Evolutionary conservation across 2,888 invertebrate genomes (phyloP).

Genomic region (Dynastes hyllus): DNA sequence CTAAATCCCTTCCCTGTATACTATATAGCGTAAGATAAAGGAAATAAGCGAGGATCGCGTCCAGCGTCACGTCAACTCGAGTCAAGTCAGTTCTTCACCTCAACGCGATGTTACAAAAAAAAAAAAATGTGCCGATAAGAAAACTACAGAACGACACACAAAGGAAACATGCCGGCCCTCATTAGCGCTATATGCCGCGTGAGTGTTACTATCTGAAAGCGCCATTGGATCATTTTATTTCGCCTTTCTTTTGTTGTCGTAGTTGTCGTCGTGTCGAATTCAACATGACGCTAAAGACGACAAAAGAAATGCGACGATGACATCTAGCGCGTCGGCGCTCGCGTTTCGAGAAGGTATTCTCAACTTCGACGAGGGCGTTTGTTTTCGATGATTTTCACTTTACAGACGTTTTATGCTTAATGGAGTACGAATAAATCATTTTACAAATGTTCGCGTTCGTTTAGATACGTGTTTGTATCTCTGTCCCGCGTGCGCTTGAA

Average conservation of each 20-base stretch:
- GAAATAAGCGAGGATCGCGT: not conserved
- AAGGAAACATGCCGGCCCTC: conserved; percentile 13
- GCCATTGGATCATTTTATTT: conserved; percentile 9
- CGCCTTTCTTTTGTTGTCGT: not conserved
- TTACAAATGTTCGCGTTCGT: too few species aligned
- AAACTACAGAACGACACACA: not conserved
- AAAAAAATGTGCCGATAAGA: not conserved
- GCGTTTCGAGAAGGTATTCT: not conserved
- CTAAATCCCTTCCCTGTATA: too few species aligned
- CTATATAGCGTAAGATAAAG: not conserved
- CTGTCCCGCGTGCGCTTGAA: too few species aligned
- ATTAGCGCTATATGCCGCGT: not conserved
- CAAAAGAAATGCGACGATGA: not conserved
- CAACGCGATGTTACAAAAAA: not conserved
- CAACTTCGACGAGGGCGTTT: not conserved
- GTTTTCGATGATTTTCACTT: not conserved
- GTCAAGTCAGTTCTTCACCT: not conserved
- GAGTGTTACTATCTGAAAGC: conserved; percentile 5
- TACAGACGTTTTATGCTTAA: not conserved
- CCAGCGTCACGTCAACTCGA: too few species aligned
- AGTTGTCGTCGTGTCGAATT: not conserved
- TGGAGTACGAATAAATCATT: not conserved
- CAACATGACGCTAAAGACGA: not conserved
- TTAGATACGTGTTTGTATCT: too few species aligned
- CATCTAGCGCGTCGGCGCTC: not conserved